Conservation (phyloP, 2,888 invertebrate genomes). For the Sicus ferrugineus region DNA sequence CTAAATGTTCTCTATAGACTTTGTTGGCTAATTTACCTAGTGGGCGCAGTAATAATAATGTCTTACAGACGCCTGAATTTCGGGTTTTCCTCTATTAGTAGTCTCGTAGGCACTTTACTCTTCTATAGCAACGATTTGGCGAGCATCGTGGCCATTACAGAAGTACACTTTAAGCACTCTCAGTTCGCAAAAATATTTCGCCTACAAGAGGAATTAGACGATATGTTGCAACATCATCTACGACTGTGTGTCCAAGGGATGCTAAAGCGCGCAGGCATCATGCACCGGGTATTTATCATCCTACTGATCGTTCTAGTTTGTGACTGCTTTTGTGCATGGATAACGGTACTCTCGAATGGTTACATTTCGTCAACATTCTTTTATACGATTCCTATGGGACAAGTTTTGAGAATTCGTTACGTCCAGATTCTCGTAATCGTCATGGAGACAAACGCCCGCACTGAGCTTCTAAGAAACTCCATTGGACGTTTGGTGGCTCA, state of each 20-base stretch:
- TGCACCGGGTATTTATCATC: neutral
- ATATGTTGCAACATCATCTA: conserved; percentile 15
- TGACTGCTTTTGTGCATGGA: conserved; percentile 16
- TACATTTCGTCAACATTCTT: conserved; percentile 25
- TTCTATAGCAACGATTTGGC: conserved; percentile 35
- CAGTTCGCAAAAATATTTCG: conserved; percentile 14
- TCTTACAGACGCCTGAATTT: conserved; percentile 35
- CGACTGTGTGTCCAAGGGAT: neutral
- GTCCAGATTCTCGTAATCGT: conserved; percentile 49
- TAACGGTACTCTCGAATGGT: neutral
- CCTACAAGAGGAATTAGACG: conserved; percentile 28
- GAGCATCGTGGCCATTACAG: conserved; percentile 19
- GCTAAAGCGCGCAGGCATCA: neutral
- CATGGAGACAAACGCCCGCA: conserved; percentile 37
- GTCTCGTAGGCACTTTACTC: conserved; percentile 40
- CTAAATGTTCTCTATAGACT: conserved; percentile 30
- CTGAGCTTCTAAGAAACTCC: conserved; percentile 10
- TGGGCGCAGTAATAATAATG: conserved; percentile 16
- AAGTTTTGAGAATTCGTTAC: conserved; percentile 36
- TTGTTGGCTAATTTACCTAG: conserved; percentile 29
- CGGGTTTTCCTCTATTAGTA: conserved; percentile 35
- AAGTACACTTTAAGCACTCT: neutral
- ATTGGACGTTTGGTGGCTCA: conserved; percentile 9
- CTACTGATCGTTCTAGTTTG: conserved; percentile 14
- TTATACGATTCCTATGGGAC: conserved; percentile 11